Evolutionary conservation across 2,113 vertebrate species (phyloP).

Genomic region (Chloebia gouldiae): DNA sequence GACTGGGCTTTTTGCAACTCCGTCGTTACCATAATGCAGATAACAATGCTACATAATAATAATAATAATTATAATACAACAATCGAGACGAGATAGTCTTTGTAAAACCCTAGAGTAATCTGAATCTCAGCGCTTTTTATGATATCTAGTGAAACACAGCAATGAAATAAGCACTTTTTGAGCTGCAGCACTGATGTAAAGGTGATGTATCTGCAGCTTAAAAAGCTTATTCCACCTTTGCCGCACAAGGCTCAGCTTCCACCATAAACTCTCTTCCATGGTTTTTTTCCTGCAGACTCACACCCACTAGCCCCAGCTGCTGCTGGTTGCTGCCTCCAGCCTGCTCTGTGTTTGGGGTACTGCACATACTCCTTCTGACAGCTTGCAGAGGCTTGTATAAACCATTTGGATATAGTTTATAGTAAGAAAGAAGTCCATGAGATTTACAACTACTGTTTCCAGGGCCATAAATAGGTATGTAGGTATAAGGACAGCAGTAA

Average conservation of each 20-base stretch:
- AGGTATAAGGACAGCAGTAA: conserved; percentile 11
- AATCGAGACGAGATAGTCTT: neutral
- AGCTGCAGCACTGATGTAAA: accelerated
- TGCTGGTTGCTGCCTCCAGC: accelerated
- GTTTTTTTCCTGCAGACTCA: neutral
- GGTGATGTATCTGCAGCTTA: neutral
- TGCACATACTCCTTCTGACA: conserved; percentile 48
- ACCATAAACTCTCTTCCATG: neutral
- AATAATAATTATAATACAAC: neutral
- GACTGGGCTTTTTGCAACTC: neutral
- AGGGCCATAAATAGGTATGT: conserved; percentile 60
- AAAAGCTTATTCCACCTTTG: neutral
- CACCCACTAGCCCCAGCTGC: neutral
- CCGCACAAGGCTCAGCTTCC: neutral
- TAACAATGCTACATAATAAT: neutral
- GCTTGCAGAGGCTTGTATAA: conserved; percentile 27
- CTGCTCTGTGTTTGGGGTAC: neutral
- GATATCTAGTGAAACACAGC: neutral
- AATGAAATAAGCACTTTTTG: neutral
- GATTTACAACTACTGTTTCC: conserved; percentile 62
- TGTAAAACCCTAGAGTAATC: neutral
- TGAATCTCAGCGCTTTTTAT: neutral
- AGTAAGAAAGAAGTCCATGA: neutral
- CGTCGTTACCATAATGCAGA: neutral
- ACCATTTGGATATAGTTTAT: conserved; percentile 36